Conservation (phyloP, 1,140 invertebrate genomes). For the Papilio machaon region DNA sequence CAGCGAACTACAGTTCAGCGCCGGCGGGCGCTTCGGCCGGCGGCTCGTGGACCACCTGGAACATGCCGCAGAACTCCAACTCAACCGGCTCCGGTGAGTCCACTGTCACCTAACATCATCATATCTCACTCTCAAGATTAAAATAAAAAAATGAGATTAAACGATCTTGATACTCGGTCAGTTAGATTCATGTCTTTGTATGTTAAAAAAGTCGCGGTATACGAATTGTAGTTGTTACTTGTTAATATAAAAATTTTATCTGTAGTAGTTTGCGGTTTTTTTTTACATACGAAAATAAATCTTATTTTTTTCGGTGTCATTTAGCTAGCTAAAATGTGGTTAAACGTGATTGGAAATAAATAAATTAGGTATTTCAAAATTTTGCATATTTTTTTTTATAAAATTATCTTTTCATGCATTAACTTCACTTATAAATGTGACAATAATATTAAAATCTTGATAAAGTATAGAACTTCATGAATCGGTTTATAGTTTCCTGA, state of each 20-base stretch:
- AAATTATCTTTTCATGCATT: no score
- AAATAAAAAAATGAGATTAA: not conserved
- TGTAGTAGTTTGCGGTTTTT: not conserved
- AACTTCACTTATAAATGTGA: no score
- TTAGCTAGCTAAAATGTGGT: not conserved
- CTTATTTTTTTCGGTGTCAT: no score
- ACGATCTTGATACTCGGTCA: not conserved
- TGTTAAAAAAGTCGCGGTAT: not conserved
- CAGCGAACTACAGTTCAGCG: conserved; percentile 79
- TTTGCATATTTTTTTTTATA: not conserved
- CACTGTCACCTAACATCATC: not conserved
- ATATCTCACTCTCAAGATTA: not conserved
- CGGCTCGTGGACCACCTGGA: conserved; percentile 81
- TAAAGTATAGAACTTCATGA: no score
- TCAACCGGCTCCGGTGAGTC: conserved; percentile 78
- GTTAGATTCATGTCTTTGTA: not conserved
- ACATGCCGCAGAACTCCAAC: conserved; percentile 80
- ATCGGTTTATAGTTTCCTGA: not conserved
- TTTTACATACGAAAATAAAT: not conserved
- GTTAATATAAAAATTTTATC: not conserved
- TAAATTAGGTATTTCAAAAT: not conserved
- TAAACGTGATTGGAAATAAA: not conserved
- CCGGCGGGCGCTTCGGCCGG: conserved; percentile 78
- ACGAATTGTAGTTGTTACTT: not conserved
- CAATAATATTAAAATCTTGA: no score